Conservation (phyloP, 2,888 invertebrate species). For the Ypsolopha sequella region DNA sequence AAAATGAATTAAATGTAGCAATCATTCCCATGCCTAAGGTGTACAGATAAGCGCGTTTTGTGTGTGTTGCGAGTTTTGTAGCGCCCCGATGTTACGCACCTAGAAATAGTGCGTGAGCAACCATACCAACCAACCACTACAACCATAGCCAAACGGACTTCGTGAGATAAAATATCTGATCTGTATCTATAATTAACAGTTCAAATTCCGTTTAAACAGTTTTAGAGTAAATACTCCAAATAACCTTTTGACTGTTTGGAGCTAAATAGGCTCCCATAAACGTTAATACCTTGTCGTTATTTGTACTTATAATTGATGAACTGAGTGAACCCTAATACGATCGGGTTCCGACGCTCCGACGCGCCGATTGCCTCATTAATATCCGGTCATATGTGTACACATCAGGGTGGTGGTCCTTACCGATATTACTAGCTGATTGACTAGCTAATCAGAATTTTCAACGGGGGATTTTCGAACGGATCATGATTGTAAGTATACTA, state of each 20-base stretch:
- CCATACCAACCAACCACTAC: too few relatives aligned
- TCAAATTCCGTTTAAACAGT: too few relatives aligned
- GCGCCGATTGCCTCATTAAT: constrained; percentile 53
- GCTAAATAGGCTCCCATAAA: constrained; percentile 19
- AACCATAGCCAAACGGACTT: too few relatives aligned
- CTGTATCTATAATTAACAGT: too few relatives aligned
- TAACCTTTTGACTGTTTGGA: background rate
- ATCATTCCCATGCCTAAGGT: too few relatives aligned
- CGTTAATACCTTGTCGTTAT: constrained; percentile 25
- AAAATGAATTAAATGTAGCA: too few relatives aligned
- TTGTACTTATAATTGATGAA: constrained; percentile 33
- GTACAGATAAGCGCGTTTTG: too few relatives aligned
- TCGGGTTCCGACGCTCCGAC: constrained; percentile 28
- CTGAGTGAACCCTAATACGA: constrained; percentile 22
- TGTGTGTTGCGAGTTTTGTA: too few relatives aligned
- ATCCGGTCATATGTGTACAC: constrained; percentile 34
- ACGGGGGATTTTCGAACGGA: background rate
- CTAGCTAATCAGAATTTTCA: background rate
- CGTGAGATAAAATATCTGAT: too few relatives aligned
- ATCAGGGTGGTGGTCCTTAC: background rate
- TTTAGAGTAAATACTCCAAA: too few relatives aligned
- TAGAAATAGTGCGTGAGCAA: too few relatives aligned
- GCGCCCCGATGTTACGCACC: too few relatives aligned
- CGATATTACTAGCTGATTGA: background rate
- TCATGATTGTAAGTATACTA: background rate